A percentile compares a stretch with the other conserved stretches of the same genome.
Evolutionary conservation across 2,797 vertebrate genomes (phyloP).

Genomic region (Danionella dracula): DNA sequence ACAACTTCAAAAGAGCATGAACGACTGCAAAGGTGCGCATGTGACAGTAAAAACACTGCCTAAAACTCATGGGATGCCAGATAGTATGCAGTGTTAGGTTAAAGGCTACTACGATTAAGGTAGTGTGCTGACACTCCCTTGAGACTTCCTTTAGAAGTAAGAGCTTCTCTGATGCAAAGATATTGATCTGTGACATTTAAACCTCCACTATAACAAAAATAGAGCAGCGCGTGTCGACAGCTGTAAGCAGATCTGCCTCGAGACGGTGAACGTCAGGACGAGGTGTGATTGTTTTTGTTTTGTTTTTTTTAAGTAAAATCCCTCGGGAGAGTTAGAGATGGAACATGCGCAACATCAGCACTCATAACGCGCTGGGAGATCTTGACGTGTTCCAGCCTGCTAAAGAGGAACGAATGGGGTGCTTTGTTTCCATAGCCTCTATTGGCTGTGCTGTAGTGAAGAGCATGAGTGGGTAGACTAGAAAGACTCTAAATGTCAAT

Average conservation of each 20-base stretch:
- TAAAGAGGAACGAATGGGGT: constrained; percentile 19
- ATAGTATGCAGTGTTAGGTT: constrained; percentile 19
- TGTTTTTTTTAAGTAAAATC: constrained; percentile 39
- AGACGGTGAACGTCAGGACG: constrained; percentile 44
- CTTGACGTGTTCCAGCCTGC: constrained; percentile 6
- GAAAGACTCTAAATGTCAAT: constrained; percentile 58
- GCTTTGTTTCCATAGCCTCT: constrained; percentile 1
- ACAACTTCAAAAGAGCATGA: background rate
- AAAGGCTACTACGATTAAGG: constrained; percentile 13
- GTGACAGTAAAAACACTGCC: constrained; percentile 5
- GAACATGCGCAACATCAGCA: constrained; percentile 12
- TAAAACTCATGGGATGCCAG: background rate
- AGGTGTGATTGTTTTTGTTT: constrained; percentile 40
- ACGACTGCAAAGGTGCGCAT: background rate
- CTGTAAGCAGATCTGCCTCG: constrained; percentile 46
- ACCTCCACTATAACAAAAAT: constrained; percentile 26
- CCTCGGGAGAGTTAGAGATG: constrained; percentile 4
- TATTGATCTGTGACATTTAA: constrained; percentile 53
- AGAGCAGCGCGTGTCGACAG: constrained; percentile 36
- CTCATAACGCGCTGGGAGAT: background rate
- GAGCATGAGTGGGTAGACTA: constrained; percentile 13
- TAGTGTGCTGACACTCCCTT: background rate
- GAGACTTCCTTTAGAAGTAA: constrained; percentile 3
- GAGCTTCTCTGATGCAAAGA: constrained; percentile 23
- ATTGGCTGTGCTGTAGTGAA: constrained; percentile 17